These are phyloP conservation scores for Microtus obscurus DNA, from an alignment of 2,797 vertebrate genomes.

Conservation along the genomic window DNA sequence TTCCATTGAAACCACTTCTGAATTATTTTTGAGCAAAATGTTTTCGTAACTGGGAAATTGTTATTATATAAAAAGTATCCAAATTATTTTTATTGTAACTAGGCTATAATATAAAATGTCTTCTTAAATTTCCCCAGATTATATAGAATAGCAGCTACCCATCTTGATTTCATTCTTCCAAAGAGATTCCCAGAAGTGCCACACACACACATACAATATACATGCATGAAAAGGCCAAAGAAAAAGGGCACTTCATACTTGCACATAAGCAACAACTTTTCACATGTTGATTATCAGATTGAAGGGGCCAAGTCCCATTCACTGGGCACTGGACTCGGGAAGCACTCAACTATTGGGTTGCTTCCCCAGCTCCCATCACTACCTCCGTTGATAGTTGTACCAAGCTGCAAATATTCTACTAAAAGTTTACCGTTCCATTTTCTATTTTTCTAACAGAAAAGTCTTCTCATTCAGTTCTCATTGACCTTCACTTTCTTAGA, in stretches of 20 bases:
- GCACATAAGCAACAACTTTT: background rate
- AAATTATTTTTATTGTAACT: background rate
- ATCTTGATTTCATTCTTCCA: background rate
- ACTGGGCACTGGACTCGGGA: background rate
- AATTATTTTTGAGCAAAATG: background rate
- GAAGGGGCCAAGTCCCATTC: background rate
- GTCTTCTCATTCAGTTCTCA: background rate
- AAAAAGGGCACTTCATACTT: background rate
- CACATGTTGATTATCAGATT: background rate
- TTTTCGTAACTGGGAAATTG: conserved; percentile 6
- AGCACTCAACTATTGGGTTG: no score
- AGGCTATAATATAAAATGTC: background rate
- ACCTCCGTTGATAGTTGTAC: background rate
- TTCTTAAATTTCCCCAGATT: background rate
- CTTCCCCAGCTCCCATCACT: no score
- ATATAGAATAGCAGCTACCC: background rate
- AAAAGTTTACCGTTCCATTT: conserved; percentile 25
- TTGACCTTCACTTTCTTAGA: conserved; percentile 4
- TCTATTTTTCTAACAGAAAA: conserved; percentile 32
- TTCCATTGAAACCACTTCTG: background rate
- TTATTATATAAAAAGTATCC: background rate
- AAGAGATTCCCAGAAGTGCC: background rate
- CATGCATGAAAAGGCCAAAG: background rate
- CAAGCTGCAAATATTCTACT: background rate
- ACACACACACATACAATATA: background rate